Evolutionary conservation across 2,888 invertebrate species (phyloP).

Genomic region (Drosophila nr. fundita): DNA sequence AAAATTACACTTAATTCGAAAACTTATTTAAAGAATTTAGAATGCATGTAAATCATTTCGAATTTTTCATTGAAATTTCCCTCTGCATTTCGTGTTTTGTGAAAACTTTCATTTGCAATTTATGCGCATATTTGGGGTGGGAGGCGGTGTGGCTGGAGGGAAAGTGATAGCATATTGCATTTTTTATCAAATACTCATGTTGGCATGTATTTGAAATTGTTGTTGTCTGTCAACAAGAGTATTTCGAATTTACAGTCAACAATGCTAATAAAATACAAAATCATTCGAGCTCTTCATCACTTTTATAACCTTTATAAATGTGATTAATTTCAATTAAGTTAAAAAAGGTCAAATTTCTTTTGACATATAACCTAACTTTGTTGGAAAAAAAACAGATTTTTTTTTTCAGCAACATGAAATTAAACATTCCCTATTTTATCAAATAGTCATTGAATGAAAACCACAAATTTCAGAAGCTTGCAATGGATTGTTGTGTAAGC

Average conservation of each 20-base stretch:
- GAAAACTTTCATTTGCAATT: slow-evolving; percentile 28
- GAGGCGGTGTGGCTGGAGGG: background rate
- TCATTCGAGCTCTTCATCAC: background rate
- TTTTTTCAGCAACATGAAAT: background rate
- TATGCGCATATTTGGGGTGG: slow-evolving; percentile 5
- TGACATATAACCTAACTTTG: background rate
- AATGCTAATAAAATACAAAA: slow-evolving; percentile 2
- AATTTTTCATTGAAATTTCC: slow-evolving; percentile 11
- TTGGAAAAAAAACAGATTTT: background rate
- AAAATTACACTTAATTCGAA: slow-evolving; percentile 1
- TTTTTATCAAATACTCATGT: slow-evolving; percentile 27
- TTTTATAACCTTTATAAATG: background rate
- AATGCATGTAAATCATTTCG: slow-evolving; percentile 30
- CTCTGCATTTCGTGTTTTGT: slow-evolving; percentile 16
- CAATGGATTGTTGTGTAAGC: slow-evolving; percentile 14
- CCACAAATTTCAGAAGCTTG: background rate
- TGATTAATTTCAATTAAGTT: background rate
- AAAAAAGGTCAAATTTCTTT: background rate
- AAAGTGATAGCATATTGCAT: slow-evolving; percentile 19
- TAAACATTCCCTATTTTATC: background rate
- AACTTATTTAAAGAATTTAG: slow-evolving; percentile 1
- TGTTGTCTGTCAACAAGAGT: slow-evolving; percentile 7
- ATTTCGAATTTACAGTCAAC: background rate
- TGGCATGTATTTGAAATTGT: slow-evolving; percentile 14
- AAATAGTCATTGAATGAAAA: slow-evolving; percentile 3